phyloP scores from a whole-genome alignment of 2,888 invertebrate species.

The Tridacna crocea region DNA sequence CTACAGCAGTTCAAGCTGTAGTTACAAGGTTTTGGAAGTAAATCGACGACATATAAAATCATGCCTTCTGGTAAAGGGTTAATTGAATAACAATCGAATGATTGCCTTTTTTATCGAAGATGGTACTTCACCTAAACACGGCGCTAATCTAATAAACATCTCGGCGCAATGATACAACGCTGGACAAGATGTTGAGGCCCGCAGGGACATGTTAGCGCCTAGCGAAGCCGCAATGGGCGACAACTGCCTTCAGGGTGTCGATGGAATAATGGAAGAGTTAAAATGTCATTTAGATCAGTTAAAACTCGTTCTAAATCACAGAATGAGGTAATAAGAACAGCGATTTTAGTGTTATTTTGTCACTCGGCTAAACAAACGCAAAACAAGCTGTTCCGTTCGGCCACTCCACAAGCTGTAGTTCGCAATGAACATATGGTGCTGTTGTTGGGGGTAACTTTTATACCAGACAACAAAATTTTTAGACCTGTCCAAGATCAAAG shows the following conservation, averaged over 20 bases:
- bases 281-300: constrained; percentile 12
- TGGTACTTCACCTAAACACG: neutral
- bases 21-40: too few species aligned
- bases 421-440: constrained; percentile 3
- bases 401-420: neutral
- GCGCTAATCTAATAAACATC: constrained; percentile 11
- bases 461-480: neutral
- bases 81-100: constrained; percentile 36
- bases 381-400: neutral
- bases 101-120: constrained; percentile 32
- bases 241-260: constrained; percentile 7
- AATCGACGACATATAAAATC: too few species aligned
- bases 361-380: neutral
- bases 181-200: constrained; percentile 6
- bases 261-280: constrained; percentile 18
- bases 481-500: too few species aligned
- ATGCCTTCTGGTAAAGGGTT: neutral
- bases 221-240: constrained; percentile 7
- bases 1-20: too few species aligned
- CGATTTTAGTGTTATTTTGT: constrained; percentile 26
- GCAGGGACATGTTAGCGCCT: constrained; percentile 35
- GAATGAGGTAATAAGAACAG: constrained; percentile 10
- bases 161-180: neutral
- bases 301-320: neutral
- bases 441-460: neutral